Evolutionary conservation across 2,113 vertebrate genomes (phyloP), one percentile per base, ranked within the genome.

Genomic region (Dipodomys stephensi): DNA sequence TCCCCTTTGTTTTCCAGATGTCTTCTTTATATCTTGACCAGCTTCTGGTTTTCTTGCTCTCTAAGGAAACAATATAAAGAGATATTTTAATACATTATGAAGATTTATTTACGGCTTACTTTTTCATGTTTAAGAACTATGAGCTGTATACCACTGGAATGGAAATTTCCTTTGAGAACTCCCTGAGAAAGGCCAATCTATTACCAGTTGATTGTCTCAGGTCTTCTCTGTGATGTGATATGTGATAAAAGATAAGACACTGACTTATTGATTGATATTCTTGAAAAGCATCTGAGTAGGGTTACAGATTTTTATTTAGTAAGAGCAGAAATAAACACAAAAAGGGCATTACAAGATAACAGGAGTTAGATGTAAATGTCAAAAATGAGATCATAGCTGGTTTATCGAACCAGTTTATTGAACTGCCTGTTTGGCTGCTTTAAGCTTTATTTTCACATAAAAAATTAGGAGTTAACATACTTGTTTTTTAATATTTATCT

Each of bases 281-380:
- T 71, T 93, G 4, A 88, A 88, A 90, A 79, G 88, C 12, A 88
- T 0, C 46, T 93, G 15, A n/a, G 1, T 27, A 46, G 8, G 82
- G 3, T 46, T 86, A 68, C 16, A 84, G 25, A 78, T 72, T 76
- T 69, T 84, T 87, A 87, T 87, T 89, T 30, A 44, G 39, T 84
- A 73, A 64, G 60, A 83, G 39, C n/a, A 73, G 93, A 93, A 88
- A 25, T 62, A 81, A n/a, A n/a, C 27, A 77, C 6, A 68, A 79
- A 35, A 23, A 72, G 30, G 19, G 72, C 5, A 23, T 84, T 69
- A 53, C 74, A 93, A 62, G 67, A 79, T 74, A 78, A 3, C n/a
- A 82, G 28, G 22, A 69, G 11, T 30, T 39, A 87, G 28, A 83
- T 65, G 23, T 68, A 91, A 73, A 72, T 16, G 44, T 71, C 87